Evolutionary conservation across 2,888 invertebrate genomes (phyloP), one percentile per base, ranked within the genome.

Genomic region (Melinaea menophilus): DNA sequence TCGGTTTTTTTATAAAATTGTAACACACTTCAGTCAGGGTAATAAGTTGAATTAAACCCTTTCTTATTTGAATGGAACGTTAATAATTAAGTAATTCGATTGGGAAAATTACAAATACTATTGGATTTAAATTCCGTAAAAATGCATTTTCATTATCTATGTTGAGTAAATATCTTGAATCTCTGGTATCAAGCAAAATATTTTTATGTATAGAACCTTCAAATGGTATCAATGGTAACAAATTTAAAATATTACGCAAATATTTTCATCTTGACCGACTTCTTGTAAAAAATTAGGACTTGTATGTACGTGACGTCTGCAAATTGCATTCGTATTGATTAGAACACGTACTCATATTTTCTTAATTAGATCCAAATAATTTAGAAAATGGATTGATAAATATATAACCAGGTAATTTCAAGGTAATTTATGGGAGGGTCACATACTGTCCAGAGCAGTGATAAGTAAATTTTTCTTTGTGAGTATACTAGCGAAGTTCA

Each of bases 251-350:
- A 72, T 84, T 84, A 73, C 79, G 78, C 76, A 83, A 41, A 41
- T 9, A 84, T 75, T 72, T 75, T 75, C 71, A 73, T 79, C 80
- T 79, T 83, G 83, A 83, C 82, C 84, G 80, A 82, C 75, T 77
- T 79, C 75, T 74, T 72, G 9, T 63, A 70, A 79, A 75, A 80
- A 82, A 77, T 75, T 81, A 74, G 81, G 74, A 73, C 79, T 74
- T 71, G 66, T 69, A 72, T 72, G 68, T 74, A 77, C 75, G 75
- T 75, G 75, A 74, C 69, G 72, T 72, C 71, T 67, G 63, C 57
- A 46, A 57, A 62, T 58, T 65, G 59, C 61, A 58, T 31, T 61
- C 58, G 54, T 37, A 58, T 58, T 67, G 69, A 70, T 70, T 66
- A 45, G 58, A 67, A 63, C 70, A 69, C 70, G 67, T 68, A 67